A percentile compares a stretch with the other conserved stretches of the same genome.
phyloP scores from a whole-genome alignment of 1,140 invertebrate species.

The Neomicropteryx cornuta region DNA sequence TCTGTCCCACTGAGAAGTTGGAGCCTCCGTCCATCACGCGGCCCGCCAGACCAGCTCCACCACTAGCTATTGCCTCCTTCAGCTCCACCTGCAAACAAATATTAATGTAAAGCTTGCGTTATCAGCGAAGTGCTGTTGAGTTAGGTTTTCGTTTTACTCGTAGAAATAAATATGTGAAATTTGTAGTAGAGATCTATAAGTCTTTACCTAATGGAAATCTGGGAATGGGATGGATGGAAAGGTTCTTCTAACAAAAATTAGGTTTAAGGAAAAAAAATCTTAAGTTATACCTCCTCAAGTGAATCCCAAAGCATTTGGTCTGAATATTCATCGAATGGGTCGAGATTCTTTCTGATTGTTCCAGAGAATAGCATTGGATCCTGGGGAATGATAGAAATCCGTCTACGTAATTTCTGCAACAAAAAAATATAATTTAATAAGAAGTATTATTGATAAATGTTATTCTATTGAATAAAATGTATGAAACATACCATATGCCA shows the following conservation, averaged over 20 bases:
- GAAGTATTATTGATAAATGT: no score
- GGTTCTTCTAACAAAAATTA: constrained; percentile 5
- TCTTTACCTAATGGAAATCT: no score
- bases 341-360: constrained; percentile 42
- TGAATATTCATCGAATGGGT: constrained; percentile 46
- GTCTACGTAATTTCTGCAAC: constrained; percentile 35
- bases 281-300: constrained; percentile 45
- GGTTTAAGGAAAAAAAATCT: constrained; percentile 24
- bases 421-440: no score
- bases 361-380: constrained; percentile 49
- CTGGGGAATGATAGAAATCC: constrained; percentile 64
- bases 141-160: no score
- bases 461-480: no score
- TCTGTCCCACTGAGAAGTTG: no score
- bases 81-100: constrained; percentile 13
- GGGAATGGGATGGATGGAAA: no score
- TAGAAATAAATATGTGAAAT: no score
- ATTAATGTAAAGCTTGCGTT: no score
- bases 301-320: constrained; percentile 56
- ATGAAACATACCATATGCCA: no score
- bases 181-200: no score
- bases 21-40: constrained; percentile 47
- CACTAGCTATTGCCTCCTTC: constrained; percentile 4
- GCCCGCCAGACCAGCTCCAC: constrained; percentile 26
- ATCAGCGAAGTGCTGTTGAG: no score